phyloP scores from a whole-genome alignment of 2,113 vertebrate species.

The Martes martes region DNA sequence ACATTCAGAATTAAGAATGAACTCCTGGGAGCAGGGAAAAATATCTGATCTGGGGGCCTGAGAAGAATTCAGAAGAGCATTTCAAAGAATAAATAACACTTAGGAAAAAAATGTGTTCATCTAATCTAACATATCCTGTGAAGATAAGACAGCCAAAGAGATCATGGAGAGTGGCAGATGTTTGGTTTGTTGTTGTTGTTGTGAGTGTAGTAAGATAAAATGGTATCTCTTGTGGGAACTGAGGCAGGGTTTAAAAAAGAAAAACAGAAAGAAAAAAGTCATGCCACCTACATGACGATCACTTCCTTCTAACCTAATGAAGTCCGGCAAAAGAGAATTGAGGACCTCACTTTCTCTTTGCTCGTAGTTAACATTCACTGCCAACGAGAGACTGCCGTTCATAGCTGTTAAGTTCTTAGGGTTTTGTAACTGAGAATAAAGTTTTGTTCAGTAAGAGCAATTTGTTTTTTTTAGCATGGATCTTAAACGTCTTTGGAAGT shows the following conservation, averaged over 20 bases:
- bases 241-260: neutral
- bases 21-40: neutral
- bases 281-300: neutral
- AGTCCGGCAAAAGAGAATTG: neutral
- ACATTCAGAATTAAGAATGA: neutral
- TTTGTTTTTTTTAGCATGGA: neutral
- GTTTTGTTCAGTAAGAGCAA: neutral
- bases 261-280: neutral
- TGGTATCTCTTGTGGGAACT: neutral
- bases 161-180: neutral
- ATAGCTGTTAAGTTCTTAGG: neutral
- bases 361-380: neutral
- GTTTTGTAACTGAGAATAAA: neutral
- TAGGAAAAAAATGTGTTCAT: neutral
- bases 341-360: neutral
- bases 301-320: neutral
- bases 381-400: neutral
- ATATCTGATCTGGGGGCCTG: neutral
- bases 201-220: neutral
- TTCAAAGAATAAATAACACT: neutral
- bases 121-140: neutral
- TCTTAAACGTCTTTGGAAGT: neutral
- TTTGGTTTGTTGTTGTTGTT: neutral
- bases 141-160: neutral
- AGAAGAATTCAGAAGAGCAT: conserved; percentile 10